These are phyloP conservation scores for Muntiacus reevesi DNA, from an alignment of 2,113 vertebrate species.

Conservation along the genomic window DNA sequence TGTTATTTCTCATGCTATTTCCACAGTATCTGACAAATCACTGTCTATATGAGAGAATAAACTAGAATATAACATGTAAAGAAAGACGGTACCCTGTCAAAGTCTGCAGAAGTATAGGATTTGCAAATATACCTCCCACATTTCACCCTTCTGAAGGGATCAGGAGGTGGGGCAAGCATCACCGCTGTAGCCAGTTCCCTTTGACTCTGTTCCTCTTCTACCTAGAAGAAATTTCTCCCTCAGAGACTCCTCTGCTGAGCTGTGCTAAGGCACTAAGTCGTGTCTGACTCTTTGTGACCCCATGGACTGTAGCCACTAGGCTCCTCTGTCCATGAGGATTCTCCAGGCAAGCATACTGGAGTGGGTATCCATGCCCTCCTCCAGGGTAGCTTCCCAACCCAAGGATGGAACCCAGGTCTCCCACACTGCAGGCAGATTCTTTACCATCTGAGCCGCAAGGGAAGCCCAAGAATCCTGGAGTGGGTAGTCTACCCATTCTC, in stretches of 20 bases:
- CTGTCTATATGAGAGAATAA: neutral
- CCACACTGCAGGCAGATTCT: accelerated
- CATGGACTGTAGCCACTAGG: neutral
- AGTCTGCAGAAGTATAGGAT: neutral
- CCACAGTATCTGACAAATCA: neutral
- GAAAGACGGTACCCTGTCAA: neutral
- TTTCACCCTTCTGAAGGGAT: neutral
- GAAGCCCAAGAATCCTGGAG: neutral
- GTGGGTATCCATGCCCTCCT: neutral
- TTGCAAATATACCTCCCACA: neutral
- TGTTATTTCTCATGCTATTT: neutral
- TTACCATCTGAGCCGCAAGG: neutral
- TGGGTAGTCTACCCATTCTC: neutral
- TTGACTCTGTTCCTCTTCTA: neutral
- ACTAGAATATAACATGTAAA: neutral
- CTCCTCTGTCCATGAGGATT: neutral
- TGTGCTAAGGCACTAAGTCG: neutral
- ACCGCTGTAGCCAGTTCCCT: neutral
- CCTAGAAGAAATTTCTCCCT: neutral
- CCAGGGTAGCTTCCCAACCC: neutral
- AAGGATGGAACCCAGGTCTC: neutral
- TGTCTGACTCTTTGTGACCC: neutral
- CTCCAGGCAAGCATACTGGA: neutral
- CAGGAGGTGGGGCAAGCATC: neutral
- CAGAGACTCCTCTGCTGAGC: neutral